Evolutionary conservation across 1,140 invertebrate genomes (phyloP), one percentile per base, ranked within the genome.

Genomic region (Drosophila eugracilis): DNA sequence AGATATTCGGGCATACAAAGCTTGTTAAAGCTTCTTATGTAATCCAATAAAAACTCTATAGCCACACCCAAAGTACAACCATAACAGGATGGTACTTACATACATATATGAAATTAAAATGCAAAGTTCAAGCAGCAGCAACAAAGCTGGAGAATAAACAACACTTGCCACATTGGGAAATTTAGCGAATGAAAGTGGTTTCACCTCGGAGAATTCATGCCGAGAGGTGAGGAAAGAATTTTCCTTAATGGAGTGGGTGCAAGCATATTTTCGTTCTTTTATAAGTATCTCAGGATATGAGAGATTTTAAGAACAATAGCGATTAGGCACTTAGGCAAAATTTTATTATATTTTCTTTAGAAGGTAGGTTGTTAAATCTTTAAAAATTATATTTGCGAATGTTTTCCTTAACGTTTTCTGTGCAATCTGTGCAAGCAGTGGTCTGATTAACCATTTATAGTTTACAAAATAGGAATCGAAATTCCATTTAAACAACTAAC

Each of bases 1-100:
- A 42, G 26, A 42, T 26, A 50, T 45, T 48, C 49, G 26, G 15
- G 24, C 26, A 60, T 34, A 52, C 19, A 69, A 48, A 28, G 45
- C 54, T 49, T 28, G 19, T 47, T 57, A 74, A 84, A 85, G 65
- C 76, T 22, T 62, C 65, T 85, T 85, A 67, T 14, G 22, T 72
- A 71, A 85, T 59, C 45, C 63, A 75, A 84, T 52, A 71, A 60
- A 63, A 75, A 57, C 14, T 34, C 15, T 9, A 44, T 44, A 58
- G 1, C 37, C 24, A 45, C 34, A 26, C 34, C 26, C 32, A 10
- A 28, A 5, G 15, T 45, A 50, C 32, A 57, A 30, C 24, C 28
- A 21, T 36, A 44, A 36, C 10, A 71, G 15, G 30, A 9, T 26
- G 55, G 32, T 52, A 21, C 15, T 15, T 24, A 10, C 5, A 5